Evolutionary conservation across 2,888 invertebrate species (phyloP).

Genomic region (Troglohyphantes excavatus): DNA sequence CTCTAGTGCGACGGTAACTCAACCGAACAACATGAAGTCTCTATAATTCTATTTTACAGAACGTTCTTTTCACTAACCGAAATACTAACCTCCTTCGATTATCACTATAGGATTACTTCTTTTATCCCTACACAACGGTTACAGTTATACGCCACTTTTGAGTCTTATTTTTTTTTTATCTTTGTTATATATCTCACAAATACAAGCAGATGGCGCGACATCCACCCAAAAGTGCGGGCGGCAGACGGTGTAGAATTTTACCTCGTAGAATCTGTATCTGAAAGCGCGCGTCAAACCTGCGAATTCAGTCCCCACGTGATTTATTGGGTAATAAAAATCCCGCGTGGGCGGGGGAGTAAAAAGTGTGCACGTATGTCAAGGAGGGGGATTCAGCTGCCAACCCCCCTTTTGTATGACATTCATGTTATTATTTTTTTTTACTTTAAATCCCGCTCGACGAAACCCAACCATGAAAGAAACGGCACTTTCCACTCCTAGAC

Average conservation of each 20-base stretch:
- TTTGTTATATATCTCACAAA: background rate
- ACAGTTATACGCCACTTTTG: background rate
- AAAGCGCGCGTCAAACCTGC: constrained; percentile 61
- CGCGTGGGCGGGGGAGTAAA: constrained; percentile 64
- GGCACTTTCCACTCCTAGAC: background rate
- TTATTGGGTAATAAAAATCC: constrained; percentile 77
- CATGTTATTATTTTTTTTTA: background rate
- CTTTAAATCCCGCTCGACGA: background rate
- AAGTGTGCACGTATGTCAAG: constrained; percentile 37
- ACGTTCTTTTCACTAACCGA: too few relatives aligned
- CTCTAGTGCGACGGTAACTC: too few relatives aligned
- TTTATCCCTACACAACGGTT: background rate
- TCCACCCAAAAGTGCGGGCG: constrained; percentile 10
- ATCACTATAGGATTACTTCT: background rate
- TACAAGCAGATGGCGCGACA: constrained; percentile 38
- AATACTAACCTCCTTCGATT: background rate
- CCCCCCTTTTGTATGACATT: background rate
- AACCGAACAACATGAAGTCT: background rate
- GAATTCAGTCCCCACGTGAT: constrained; percentile 70
- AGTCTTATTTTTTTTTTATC: background rate
- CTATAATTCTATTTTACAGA: too few relatives aligned
- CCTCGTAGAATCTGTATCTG: constrained; percentile 29
- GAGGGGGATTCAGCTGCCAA: constrained; percentile 27
- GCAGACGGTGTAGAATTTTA: background rate
- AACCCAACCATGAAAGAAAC: background rate